Evolutionary conservation across 2,888 invertebrate genomes (phyloP), one percentile per base, ranked within the genome.

Genomic region (Euzophera pinguis): DNA sequence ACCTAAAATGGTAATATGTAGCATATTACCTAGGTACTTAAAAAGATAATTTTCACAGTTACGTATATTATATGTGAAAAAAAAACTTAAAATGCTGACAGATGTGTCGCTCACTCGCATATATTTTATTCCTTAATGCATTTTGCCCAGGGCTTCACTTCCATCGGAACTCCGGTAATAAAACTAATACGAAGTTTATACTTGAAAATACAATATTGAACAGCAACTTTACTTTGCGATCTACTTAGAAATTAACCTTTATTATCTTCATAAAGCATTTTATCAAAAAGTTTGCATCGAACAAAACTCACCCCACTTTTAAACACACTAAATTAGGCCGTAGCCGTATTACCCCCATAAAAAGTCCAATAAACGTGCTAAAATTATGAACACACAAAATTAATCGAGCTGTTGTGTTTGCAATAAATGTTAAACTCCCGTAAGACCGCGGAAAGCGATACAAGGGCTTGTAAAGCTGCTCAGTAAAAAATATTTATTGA

Each of bases 401-500:
- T 61, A 60, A 58, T 56, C 48, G 54, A 59, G 45, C 49, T 52
- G 55, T 55, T 49, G 53, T 47, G 53, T 54, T 54, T 13, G 52
- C 45, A 48, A 56, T 54, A 42, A 49, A 50, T 49, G 54, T 56
- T 43, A 51, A 56, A 47, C 41, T 42, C 45, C 38, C 35, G 42
- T 27, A 53, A 53, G 54, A 49, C 38, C 49, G 45, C 35, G 43
- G 56, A 58, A 59, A 57, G 62, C 59, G 61, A 61, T 56, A 59
- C 56, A 52, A 47, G 53, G 52, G 53, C 53, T 48, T 54, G 54
- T 71, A 78, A 80, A 78, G 75, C 71, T 70, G 71, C 73, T 71
- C 63, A 78, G 79, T 82, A 81, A 84, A 81, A 82, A 77, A 80
- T 81, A 82, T 84, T 84, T 84, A 84, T 81, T 71, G 79, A 67